These are phyloP conservation scores for Thalassophryne amazonica DNA, from an alignment of 2,797 vertebrate genomes.

Conservation along the genomic window DNA sequence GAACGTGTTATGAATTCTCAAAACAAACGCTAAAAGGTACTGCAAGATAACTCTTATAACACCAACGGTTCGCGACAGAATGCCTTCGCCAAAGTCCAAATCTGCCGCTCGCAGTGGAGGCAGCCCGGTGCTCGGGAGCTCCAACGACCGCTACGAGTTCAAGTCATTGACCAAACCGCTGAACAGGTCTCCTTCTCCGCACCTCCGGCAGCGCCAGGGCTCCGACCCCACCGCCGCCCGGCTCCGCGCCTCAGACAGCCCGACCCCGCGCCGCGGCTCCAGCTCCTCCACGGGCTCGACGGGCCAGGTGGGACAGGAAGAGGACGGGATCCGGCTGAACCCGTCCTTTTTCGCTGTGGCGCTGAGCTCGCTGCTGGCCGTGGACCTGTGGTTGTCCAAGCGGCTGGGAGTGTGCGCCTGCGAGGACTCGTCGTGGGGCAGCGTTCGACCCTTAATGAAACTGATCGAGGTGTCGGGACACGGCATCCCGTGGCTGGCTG, in stretches of 20 bases:
- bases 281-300: conserved; percentile 75
- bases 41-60: too few relatives aligned
- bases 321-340: conserved; percentile 90
- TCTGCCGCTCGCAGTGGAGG: conserved; percentile 60
- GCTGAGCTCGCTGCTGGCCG: conserved; percentile 88
- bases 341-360: conserved; percentile 89
- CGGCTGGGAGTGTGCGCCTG: conserved; percentile 90
- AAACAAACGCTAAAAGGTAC: conserved; percentile 40
- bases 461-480: conserved; percentile 94
- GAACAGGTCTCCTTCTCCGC: conserved; percentile 68
- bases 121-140: conserved; percentile 60
- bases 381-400: conserved; percentile 96
- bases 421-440: conserved; percentile 92
- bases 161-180: conserved; percentile 75
- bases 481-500: conserved; percentile 91
- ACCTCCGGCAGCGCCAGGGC: conserved; percentile 74
- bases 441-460: conserved; percentile 89
- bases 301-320: conserved; percentile 75
- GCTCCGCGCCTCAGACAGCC: conserved; percentile 85
- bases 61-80: too few relatives aligned
- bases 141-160: conserved; percentile 81
- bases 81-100: conserved; percentile 81
- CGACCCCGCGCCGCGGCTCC: conserved; percentile 83
- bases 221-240: conserved; percentile 78
- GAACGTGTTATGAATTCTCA: conserved; percentile 48